Evolutionary conservation across 2,113 vertebrate species (phyloP).

Genomic region (Syngnathus floridae): DNA sequence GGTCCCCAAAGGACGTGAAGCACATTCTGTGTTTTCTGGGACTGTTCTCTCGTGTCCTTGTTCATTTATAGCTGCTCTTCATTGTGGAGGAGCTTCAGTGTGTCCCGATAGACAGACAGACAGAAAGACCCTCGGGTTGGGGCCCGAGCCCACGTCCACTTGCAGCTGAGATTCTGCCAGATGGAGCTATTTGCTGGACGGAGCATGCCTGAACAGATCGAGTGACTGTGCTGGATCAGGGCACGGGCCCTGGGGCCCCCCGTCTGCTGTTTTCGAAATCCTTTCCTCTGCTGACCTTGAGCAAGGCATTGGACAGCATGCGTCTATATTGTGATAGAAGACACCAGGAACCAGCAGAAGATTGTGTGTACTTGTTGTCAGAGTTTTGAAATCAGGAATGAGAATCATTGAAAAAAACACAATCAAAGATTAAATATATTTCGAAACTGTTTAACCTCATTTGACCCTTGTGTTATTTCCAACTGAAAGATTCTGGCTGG

Average conservation of each 20-base stretch:
- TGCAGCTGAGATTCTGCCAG: slow-evolving; percentile 69
- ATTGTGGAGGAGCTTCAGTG: slow-evolving; percentile 72
- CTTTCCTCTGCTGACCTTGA: slow-evolving; percentile 45
- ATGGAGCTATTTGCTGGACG: slow-evolving; percentile 75
- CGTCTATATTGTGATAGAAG: not conserved
- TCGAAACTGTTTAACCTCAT: no score
- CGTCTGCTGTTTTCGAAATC: slow-evolving; percentile 41
- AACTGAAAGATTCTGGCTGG: not conserved
- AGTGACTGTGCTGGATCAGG: slow-evolving; percentile 76
- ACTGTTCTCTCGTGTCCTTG: slow-evolving; percentile 77
- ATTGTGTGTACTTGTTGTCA: not conserved
- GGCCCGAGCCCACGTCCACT: slow-evolving; percentile 39
- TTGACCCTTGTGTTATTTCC: not conserved
- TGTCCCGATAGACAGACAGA: slow-evolving; percentile 52
- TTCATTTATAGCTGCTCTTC: slow-evolving; percentile 81
- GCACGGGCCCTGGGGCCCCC: slow-evolving; percentile 66
- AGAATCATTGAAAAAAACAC: no score
- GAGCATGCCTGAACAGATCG: slow-evolving; percentile 66
- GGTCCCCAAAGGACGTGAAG: slow-evolving; percentile 65
- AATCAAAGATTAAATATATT: no score
- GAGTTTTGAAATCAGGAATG: no score
- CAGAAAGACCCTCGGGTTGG: slow-evolving; percentile 43
- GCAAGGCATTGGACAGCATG: slow-evolving; percentile 34
- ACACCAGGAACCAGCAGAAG: not conserved
- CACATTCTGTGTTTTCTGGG: slow-evolving; percentile 77